Conservation (phyloP, 2,113 vertebrate genomes). For the Amazona guildingii region DNA sequence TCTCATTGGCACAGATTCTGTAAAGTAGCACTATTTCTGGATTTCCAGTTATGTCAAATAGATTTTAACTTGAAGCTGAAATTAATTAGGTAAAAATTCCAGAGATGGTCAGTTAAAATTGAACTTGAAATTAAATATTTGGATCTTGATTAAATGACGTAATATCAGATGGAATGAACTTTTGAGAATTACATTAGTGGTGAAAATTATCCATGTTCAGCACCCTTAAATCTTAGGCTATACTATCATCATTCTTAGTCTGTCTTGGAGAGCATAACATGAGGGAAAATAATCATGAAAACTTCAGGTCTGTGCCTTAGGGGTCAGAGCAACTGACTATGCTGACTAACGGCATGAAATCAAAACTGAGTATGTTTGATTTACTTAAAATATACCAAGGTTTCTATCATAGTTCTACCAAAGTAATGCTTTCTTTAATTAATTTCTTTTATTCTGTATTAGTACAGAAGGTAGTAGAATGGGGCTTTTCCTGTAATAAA, state of each 20-base stretch:
- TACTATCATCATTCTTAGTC: background rate
- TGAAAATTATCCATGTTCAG: background rate
- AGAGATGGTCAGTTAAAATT: background rate
- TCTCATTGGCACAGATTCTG: background rate
- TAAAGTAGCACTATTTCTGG: background rate
- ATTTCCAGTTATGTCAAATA: background rate
- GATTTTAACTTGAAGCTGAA: background rate
- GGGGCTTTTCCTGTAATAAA: background rate
- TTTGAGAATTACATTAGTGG: background rate
- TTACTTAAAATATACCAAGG: background rate
- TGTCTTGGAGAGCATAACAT: background rate
- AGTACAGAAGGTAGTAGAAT: background rate
- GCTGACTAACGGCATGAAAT: background rate
- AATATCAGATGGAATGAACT: background rate
- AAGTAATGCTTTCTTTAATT: background rate
- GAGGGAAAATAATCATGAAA: background rate
- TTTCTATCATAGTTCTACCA: background rate
- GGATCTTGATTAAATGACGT: background rate
- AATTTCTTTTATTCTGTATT: background rate
- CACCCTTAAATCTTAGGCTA: background rate
- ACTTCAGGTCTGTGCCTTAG: background rate
- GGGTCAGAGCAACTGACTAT: background rate
- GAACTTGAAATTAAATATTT: background rate
- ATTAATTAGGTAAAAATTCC: background rate
- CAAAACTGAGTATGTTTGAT: background rate